Percentiles rank a stretch among this genome's conserved stretches.
These are phyloP conservation scores for Plecturocebus donacophilus DNA, from an alignment of 2,113 vertebrate species.

Conservation along the genomic window DNA sequence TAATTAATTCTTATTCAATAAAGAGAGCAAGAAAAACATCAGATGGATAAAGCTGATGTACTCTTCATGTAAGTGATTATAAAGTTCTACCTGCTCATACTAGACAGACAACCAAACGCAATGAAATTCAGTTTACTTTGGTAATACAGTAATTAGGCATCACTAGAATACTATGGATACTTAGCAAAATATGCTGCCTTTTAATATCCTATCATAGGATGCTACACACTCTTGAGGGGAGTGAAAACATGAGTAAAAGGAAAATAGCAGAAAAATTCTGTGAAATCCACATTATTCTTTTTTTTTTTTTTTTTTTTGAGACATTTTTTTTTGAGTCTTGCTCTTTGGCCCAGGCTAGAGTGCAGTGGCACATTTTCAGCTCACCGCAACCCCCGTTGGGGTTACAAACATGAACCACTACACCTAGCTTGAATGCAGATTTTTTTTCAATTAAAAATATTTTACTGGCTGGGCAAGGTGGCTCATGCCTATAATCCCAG, in stretches of 20 bases:
- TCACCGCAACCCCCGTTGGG: not conserved
- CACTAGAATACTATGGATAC: not conserved
- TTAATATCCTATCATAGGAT: not conserved
- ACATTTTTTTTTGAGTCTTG: not conserved
- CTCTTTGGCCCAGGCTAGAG: not conserved
- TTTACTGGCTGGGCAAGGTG: not conserved
- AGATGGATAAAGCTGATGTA: not conserved
- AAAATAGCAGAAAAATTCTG: not conserved
- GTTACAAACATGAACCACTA: not conserved
- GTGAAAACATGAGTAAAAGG: not conserved
- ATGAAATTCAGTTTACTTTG: not conserved
- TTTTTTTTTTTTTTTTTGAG: not conserved
- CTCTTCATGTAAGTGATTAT: not conserved
- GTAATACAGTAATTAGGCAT: not conserved
- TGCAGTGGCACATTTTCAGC: no score
- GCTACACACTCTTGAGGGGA: not conserved
- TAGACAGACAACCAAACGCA: not conserved
- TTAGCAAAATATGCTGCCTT: not conserved
- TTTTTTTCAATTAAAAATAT: not conserved
- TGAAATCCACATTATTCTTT: not conserved
- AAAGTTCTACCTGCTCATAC: not conserved
- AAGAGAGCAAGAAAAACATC: not conserved
- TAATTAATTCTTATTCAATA: not conserved
- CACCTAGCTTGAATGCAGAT: no score
- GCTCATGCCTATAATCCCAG: no score